phyloP scores from a whole-genome alignment of 2,888 invertebrate species.

The Pantelozetes paolii region DNA sequence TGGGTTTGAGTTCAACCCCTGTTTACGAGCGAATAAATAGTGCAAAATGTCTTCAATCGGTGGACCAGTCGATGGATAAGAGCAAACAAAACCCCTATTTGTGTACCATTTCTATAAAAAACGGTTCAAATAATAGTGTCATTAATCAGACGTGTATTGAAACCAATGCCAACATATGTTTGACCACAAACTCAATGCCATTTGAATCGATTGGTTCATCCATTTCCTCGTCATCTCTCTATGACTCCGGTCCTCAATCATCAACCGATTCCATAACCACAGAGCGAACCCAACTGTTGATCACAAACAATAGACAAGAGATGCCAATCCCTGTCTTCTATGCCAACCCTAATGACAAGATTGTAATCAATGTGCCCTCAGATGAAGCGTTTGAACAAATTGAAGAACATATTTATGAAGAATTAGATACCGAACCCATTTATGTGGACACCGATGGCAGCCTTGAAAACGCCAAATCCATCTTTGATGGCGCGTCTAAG shows the following conservation, averaged over 20 bases:
- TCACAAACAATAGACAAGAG: not conserved
- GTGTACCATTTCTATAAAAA: conserved; percentile 30
- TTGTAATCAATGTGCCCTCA: conserved; percentile 42
- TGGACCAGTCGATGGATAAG: not conserved
- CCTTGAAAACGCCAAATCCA: conserved; percentile 35
- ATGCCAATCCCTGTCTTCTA: conserved; percentile 14
- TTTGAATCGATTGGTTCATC: conserved; percentile 32
- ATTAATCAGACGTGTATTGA: conserved; percentile 15
- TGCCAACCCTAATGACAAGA: conserved; percentile 36
- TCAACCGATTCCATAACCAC: conserved; percentile 1
- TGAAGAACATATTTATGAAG: conserved; percentile 43
- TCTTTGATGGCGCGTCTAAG: conserved; percentile 59
- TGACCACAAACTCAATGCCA: not conserved
- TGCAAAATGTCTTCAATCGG: not conserved
- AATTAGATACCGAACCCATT: conserved; percentile 35
- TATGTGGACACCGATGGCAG: conserved; percentile 31
- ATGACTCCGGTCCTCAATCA: conserved; percentile 27
- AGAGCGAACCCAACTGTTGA: not conserved
- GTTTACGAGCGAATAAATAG: not conserved
- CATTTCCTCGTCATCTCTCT: conserved; percentile 31
- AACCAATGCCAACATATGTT: not conserved
- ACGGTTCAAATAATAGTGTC: conserved; percentile 9
- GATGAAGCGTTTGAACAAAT: conserved; percentile 9
- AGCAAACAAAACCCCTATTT: not conserved
- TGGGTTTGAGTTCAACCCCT: not conserved